Evolutionary conservation across 2,113 vertebrate species (phyloP), one percentile per base, ranked within the genome.

Genomic region (Hypanus sabinus): DNA sequence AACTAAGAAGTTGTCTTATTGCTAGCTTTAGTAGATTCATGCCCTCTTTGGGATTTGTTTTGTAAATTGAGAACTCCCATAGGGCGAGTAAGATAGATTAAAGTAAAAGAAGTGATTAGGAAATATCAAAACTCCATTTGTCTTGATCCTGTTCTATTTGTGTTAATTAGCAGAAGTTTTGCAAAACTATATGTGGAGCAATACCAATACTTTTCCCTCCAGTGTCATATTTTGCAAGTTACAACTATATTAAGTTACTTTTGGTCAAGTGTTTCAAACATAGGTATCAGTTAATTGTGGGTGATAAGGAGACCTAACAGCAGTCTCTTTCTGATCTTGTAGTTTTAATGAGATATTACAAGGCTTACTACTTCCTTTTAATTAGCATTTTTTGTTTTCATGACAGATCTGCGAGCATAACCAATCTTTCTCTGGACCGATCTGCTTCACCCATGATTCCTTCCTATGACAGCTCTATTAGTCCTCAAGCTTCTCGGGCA

Each of bases 341-440:
- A 10, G 60, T 12, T 18, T 81, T 4, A 81, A 22, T 12, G 81
- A 60, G 46, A 30, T 30, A 22, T 38, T 70, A 11, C 24, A 71
- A 71, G 3, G 27, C 6, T 70, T 46, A 27, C 10, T 33, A 55
- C 36, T 46, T 46, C 73, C 38, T 71, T 73, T 12, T 93, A n/a
- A 8, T 91, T 68, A 60, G 62, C 24, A 22, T 77, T 38, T 79
- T 62, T n/a, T 11, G 38, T 24, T 94, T 38, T 73, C 24, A 18
- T 95, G 95, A 20, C 96, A 99, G 99, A 94, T 99, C 98, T 87
- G 97, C 98, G 94, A 99, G 99, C 95, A 97, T 99, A 95, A 98
- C 98, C 94, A 99, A 98, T 95, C 95, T 99, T 94, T 98, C 98
- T 0, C 96, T 99, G 95, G 99, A 99, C 94, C 97, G 98, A 0